These are phyloP conservation scores for Paradisaea rubra DNA, from an alignment of 2,113 vertebrate species.

Conservation along the genomic window DNA sequence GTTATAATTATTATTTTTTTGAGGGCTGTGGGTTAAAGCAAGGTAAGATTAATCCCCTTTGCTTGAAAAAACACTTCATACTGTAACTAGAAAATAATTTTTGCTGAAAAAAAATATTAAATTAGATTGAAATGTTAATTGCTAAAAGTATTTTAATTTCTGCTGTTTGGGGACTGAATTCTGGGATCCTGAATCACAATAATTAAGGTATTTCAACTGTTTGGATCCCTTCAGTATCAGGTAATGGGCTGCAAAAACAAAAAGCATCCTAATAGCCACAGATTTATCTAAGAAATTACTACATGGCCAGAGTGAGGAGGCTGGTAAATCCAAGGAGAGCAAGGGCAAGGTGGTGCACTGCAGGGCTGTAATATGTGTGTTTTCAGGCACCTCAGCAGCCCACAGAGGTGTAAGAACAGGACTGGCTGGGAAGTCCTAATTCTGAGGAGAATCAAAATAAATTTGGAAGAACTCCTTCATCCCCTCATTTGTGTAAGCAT, in stretches of 20 bases:
- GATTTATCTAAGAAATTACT: not conserved
- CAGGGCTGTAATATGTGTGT: not conserved
- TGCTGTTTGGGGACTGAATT: not conserved
- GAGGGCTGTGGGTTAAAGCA: not conserved
- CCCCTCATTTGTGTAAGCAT: not conserved
- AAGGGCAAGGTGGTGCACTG: not conserved
- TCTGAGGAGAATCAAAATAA: not conserved
- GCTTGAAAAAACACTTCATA: not conserved
- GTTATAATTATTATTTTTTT: not conserved
- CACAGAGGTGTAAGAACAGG: not conserved
- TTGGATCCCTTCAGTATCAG: not conserved
- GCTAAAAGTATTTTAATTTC: not conserved
- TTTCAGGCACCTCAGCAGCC: not conserved
- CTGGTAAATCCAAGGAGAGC: not conserved
- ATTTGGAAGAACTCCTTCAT: not conserved
- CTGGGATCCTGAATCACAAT: not conserved
- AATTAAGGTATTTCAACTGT: not conserved
- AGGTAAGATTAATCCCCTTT: not conserved
- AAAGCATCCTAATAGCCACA: not conserved
- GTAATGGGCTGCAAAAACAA: not conserved
- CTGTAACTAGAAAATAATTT: not conserved
- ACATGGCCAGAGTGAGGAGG: not conserved
- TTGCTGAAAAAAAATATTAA: not conserved
- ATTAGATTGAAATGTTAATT: not conserved
- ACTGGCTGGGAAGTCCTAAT: not conserved